Evolutionary conservation across 2,113 vertebrate species (phyloP), one percentile per base, ranked within the genome.

Genomic region (Macquaria ambigua): DNA sequence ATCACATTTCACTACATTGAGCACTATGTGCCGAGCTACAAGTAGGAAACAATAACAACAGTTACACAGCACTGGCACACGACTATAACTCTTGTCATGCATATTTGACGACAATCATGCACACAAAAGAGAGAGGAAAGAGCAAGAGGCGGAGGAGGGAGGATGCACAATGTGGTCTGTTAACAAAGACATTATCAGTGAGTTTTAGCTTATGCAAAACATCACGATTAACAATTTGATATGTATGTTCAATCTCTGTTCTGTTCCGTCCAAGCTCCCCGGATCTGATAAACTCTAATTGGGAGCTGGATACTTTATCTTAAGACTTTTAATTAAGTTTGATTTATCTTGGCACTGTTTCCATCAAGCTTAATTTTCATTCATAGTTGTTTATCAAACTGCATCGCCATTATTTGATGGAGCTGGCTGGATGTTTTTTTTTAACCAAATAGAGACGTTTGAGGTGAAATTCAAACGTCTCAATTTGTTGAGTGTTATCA

Each of bases 81-180:
- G 20, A 78, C 78, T 2, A 46, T 4, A 78, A 85, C 74, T 79
- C 66, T 84, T 82, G 70, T 90, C 93, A 93, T 95, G 94, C 94
- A 85, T 59, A 73, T 87, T 82, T 73, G 87, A 91, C 77, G 20
- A 87, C 79, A 92, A 59, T 73, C 92, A 83, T 94, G 93, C 93
- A 93, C 80, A 92, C 72, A 72, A 62, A 77, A 79, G 66, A n/a
- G 43, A 64, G 64, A 63, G 88, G 56, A 62, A 37, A 81, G 79
- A 85, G 89, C 55, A 23, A 52, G 78, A 87, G 86, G 71, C 48
- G 74, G 73, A 86, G 89, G 89, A 74, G 80, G 76, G 75, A 67
- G 74, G 84, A 56, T 76, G 78, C 78, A 90, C 79, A 68, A 74
- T 64, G 87, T 63, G 89, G 76, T 87, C 43, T 61, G 52, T 76